These are phyloP conservation scores for Chaitophorus viminalis DNA, from an alignment of 2,888 invertebrate species.

Conservation along the genomic window DNA sequence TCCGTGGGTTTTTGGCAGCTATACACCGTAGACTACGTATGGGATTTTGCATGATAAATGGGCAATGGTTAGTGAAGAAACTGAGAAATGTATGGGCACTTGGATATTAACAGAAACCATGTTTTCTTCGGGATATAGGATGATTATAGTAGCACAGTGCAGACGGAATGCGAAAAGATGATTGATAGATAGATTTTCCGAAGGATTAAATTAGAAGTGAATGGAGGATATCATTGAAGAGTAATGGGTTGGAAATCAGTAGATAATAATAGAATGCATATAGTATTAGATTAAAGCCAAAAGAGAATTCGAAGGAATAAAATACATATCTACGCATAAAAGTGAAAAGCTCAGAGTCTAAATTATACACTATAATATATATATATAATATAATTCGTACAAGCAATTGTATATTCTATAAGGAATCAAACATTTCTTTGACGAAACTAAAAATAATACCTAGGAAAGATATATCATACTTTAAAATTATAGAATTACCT, in stretches of 20 bases:
- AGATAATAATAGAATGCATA: slow-evolving; percentile 41
- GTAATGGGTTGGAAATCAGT: slow-evolving; percentile 43
- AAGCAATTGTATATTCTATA: neutral
- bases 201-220: slow-evolving; percentile 47
- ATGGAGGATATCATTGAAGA: slow-evolving; percentile 35
- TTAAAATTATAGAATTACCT: no score
- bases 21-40: neutral
- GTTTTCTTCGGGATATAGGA: slow-evolving; percentile 1
- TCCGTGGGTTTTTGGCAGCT: neutral
- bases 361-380: neutral
- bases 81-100: slow-evolving; percentile 18
- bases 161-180: slow-evolving; percentile 12
- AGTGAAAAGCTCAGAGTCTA: neutral
- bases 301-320: neutral
- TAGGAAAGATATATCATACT: neutral
- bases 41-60: slow-evolving; percentile 37
- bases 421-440: neutral
- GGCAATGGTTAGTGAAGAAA: slow-evolving; percentile 3
- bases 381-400: neutral
- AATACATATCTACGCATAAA: neutral
- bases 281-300: slow-evolving; percentile 42
- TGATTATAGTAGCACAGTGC: neutral
- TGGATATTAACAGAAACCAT: slow-evolving; percentile 23
- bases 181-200: slow-evolving; percentile 52
- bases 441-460: neutral